Evolutionary conservation across 2,888 invertebrate species (phyloP), one percentile per base, ranked within the genome.

Genomic region (Leistus spinibarbis): DNA sequence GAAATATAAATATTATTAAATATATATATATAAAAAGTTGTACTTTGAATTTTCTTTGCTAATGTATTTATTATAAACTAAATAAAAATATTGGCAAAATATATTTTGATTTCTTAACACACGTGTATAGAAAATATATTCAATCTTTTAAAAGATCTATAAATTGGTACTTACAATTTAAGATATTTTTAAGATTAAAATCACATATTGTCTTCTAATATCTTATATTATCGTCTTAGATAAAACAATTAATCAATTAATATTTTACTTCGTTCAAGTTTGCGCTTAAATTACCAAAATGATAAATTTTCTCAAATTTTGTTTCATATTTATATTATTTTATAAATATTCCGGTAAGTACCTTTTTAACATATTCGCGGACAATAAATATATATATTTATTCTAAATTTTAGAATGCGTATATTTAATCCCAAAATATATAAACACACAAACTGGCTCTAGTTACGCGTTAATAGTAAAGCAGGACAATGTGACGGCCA

Each of bases 391-490:
- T 3, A 54, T 5, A 54, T 13, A 54, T 54, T 2, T 13, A 2
- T 2, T 40, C 1, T 40, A 10, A 1, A 40, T 40, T 40, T 40
- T 60, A 60, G 60, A 60, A 7, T 19, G 20, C 20, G 57, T 40
- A 1, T 72, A 72, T 66, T 66, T 27, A 27, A 22, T 57, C 19
- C 72, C 72, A 20, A 4, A 16, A 40, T 2, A 10, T 10, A 19
- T 72, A 23, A 7, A n/a, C n/a, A 57, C 66, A 40, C 19, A 66
- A 66, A 2, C 40, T 22, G 66, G 57, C 3, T 17, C 40, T 2
- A 66, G 72, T 66, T 72, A 72, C 56, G 20, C 20, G 9, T 2
- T 66, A 1, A 40, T 40, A 27, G 5, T 60, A n/a, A 72, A 66
- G 24, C 27, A 72, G 19, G 66, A 72, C 40, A 16, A 17, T 20